These are phyloP conservation scores for Geotrupes spiniger DNA, from an alignment of 2,888 invertebrate species.

Conservation along the genomic window DNA sequence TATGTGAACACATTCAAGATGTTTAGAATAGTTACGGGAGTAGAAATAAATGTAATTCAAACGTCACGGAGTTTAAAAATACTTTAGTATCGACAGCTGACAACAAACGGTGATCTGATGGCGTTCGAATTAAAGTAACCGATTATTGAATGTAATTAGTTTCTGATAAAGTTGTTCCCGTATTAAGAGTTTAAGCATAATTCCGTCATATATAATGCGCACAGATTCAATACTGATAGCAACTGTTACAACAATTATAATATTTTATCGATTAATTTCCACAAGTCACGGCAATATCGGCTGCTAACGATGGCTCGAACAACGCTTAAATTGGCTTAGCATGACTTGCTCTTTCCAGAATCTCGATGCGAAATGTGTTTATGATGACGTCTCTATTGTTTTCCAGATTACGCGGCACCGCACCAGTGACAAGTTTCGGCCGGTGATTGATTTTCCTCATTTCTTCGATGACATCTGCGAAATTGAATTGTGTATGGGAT, in stretches of 20 bases:
- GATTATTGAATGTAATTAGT: constrained; percentile 25
- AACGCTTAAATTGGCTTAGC: constrained; percentile 50
- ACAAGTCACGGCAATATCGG: constrained; percentile 50
- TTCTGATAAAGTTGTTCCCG: constrained; percentile 24
- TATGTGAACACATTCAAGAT: neutral
- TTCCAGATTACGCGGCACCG: constrained; percentile 33
- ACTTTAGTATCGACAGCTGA: constrained; percentile 34
- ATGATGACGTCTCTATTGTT: constrained; percentile 51
- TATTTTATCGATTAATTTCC: constrained; percentile 52
- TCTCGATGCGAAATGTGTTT: constrained; percentile 48
- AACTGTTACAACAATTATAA: constrained; percentile 50
- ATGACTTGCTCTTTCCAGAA: constrained; percentile 50
- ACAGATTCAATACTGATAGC: constrained; percentile 28
- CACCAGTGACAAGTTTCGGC: constrained; percentile 27
- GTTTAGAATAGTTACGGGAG: constrained; percentile 2
- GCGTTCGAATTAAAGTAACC: constrained; percentile 16
- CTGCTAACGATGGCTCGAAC: constrained; percentile 48
- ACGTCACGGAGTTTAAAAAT: constrained; percentile 30
- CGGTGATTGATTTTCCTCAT: constrained; percentile 32
- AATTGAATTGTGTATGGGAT: constrained; percentile 13
- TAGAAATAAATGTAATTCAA: constrained; percentile 13
- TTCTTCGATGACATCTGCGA: constrained; percentile 17
- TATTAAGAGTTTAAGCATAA: constrained; percentile 22
- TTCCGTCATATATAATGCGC: constrained; percentile 21
- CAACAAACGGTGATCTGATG: constrained; percentile 24